Conservation (phyloP, 2,797 vertebrate species). For the Aplochiton taeniatus region DNA sequence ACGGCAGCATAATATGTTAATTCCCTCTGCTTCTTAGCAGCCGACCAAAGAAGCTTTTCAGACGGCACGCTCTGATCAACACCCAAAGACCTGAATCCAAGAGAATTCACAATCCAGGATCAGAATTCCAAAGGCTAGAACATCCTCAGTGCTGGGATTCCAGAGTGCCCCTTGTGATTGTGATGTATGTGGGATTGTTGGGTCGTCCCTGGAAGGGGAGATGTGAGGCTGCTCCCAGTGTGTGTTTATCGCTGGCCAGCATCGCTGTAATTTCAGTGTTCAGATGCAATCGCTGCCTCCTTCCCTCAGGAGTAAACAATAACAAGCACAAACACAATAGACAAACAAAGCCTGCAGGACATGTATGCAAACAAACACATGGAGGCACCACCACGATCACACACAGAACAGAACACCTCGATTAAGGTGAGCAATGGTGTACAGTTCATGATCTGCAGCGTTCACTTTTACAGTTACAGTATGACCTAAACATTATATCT, state of each 20-base stretch:
- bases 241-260: slow-evolving; percentile 69
- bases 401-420: slow-evolving; percentile 5
- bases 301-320: slow-evolving; percentile 80
- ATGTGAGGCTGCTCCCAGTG: slow-evolving; percentile 20
- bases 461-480: no score
- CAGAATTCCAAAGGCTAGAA: slow-evolving; percentile 7
- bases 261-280: slow-evolving; percentile 84
- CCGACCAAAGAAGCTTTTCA: neutral
- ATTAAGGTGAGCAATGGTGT: no score
- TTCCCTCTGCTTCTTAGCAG: slow-evolving; percentile 15
- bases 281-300: slow-evolving; percentile 77
- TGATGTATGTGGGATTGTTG: slow-evolving; percentile 15
- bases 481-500: no score
- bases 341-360: slow-evolving; percentile 77
- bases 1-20: neutral
- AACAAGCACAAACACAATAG: slow-evolving; percentile 78
- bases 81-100: neutral
- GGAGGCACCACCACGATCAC: slow-evolving; percentile 13
- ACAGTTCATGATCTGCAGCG: no score
- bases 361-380: slow-evolving; percentile 38
- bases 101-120: slow-evolving; percentile 12
- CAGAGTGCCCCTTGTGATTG: slow-evolving; percentile 13
- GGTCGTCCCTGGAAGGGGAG: slow-evolving; percentile 28
- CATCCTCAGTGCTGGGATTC: slow-evolving; percentile 12
- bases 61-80: neutral